phyloP scores from a whole-genome alignment of 2,113 vertebrate genomes.

The Poicephalus meyeri region DNA sequence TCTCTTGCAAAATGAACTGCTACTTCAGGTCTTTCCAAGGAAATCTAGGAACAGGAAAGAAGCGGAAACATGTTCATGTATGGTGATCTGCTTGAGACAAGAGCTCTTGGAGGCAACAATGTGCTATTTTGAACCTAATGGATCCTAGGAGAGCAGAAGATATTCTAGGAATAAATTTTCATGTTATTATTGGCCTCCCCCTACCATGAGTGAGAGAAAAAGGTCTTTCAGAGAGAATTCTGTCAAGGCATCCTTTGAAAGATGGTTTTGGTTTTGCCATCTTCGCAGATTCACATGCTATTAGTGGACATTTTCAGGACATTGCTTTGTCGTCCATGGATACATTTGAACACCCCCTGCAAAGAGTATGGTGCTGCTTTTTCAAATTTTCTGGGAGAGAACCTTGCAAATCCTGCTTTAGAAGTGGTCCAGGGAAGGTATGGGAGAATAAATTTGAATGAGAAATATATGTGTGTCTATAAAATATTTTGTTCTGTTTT shows the following conservation, averaged over 20 bases:
- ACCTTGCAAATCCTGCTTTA: neutral
- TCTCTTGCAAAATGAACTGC: neutral
- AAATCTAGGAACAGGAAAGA: neutral
- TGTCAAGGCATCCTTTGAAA: neutral
- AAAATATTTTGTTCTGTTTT: neutral
- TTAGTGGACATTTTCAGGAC: neutral
- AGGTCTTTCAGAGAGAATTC: neutral
- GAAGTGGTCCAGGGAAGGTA: neutral
- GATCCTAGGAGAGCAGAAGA: rapidly evolving
- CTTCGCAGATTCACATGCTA: neutral
- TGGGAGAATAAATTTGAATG: neutral
- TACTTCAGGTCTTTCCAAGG: neutral
- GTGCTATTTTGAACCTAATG: neutral
- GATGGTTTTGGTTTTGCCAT: neutral
- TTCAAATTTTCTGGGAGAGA: neutral
- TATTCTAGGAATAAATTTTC: neutral
- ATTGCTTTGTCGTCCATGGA: neutral
- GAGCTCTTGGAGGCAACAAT: neutral
- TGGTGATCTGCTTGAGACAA: neutral
- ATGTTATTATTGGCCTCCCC: neutral
- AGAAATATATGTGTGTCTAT: neutral
- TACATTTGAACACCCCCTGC: neutral
- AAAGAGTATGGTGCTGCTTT: neutral
- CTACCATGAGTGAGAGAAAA: neutral
- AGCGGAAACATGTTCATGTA: neutral